Percentiles rank a stretch among this genome's conserved stretches.
These are phyloP conservation scores for Cranoglanis bouderius DNA, from an alignment of 2,113 vertebrate genomes.

Conservation along the genomic window DNA sequence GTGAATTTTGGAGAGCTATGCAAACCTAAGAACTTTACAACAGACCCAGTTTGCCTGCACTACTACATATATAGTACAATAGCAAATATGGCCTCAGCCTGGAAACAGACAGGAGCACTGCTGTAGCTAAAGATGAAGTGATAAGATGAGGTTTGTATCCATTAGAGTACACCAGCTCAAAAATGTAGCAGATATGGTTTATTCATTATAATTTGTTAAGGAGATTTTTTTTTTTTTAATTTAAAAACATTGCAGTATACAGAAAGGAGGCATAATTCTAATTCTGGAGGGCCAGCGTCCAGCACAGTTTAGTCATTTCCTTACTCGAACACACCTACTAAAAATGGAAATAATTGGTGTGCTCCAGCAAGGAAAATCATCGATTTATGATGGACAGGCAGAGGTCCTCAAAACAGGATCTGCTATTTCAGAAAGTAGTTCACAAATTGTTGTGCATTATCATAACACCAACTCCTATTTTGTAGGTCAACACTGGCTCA, in stretches of 20 bases:
- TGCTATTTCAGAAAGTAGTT: slow-evolving; percentile 4
- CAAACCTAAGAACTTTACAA: neutral
- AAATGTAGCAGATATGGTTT: neutral
- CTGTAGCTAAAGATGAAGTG: slow-evolving; percentile 18
- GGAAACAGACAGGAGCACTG: slow-evolving; percentile 25
- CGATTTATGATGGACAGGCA: neutral
- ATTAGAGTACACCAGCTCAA: neutral
- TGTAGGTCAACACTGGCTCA: neutral
- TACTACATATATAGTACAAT: neutral
- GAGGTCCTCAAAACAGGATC: neutral
- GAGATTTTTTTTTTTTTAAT: no score
- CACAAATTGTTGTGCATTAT: neutral
- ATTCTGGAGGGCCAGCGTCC: neutral
- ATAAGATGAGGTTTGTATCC: neutral
- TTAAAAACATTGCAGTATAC: neutral
- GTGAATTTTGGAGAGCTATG: neutral
- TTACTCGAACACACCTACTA: neutral
- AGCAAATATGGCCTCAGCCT: neutral
- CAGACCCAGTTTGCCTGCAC: neutral
- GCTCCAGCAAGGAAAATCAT: neutral
- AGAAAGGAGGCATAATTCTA: neutral
- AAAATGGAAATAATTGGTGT: neutral
- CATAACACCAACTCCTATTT: neutral
- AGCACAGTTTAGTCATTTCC: neutral
- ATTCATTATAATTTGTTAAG: neutral